Conservation (phyloP, 2,888 invertebrate genomes). For the Acleris cristana region DNA sequence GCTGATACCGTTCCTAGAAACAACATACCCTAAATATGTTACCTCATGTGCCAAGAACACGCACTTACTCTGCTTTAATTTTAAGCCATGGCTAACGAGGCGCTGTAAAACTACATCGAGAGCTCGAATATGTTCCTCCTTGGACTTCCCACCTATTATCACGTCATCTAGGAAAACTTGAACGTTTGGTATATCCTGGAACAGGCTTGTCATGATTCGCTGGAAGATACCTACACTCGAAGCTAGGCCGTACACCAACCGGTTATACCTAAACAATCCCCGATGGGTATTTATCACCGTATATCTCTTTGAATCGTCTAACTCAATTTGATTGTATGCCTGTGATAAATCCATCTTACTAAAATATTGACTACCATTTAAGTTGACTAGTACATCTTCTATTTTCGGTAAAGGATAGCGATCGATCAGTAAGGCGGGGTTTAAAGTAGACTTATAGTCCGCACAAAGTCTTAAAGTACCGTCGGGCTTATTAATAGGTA, state of each 20-base stretch:
- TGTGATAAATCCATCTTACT: conserved; percentile 30
- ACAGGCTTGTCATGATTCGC: background rate
- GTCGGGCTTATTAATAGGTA: too few relatives aligned
- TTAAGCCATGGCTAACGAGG: conserved; percentile 6
- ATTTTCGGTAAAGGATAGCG: too few relatives aligned
- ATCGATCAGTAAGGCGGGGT: too few relatives aligned
- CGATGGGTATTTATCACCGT: conserved; percentile 18
- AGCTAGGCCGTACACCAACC: too few relatives aligned
- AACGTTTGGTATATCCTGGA: conserved; percentile 14
- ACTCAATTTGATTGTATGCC: conserved; percentile 7
- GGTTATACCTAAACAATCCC: conserved; percentile 19
- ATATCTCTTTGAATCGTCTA: conserved; percentile 5
- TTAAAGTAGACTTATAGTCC: too few relatives aligned
- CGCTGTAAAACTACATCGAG: conserved; percentile 6
- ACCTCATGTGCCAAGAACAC: conserved; percentile 19
- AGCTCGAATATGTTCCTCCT: conserved; percentile 4
- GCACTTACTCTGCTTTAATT: conserved; percentile 15
- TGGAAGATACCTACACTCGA: conserved; percentile 12
- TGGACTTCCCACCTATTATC: background rate
- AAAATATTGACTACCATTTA: too few relatives aligned
- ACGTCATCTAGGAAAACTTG: conserved; percentile 16
- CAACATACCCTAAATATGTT: conserved; percentile 7
- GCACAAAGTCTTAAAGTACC: too few relatives aligned
- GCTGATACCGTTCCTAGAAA: background rate
- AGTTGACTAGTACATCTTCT: too few relatives aligned